Percentiles rank a stretch among this genome's conserved stretches.
phyloP scores from a whole-genome alignment of 2,113 vertebrate species.

The Microcebus griseorufus region DNA sequence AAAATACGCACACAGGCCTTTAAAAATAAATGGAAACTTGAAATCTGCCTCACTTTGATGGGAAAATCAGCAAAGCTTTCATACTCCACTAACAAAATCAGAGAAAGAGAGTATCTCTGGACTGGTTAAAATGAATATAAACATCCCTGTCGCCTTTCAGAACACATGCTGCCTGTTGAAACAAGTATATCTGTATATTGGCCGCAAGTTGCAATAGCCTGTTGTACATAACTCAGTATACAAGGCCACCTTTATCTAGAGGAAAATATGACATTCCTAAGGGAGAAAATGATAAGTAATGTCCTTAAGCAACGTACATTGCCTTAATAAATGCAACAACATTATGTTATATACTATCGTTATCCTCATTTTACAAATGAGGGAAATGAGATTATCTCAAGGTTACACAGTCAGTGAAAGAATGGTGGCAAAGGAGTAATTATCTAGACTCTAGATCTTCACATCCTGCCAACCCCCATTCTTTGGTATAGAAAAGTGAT shows the following conservation, averaged over 20 bases:
- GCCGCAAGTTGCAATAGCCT: not conserved
- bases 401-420: not conserved
- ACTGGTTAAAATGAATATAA: not conserved
- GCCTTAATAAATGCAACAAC: not conserved
- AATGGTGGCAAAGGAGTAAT: not conserved
- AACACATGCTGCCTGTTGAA: not conserved
- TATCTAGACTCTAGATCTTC: not conserved
- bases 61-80: slow-evolving; percentile 9
- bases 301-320: not conserved
- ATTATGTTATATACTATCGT: not conserved
- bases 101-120: not conserved
- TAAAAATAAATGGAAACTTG: slow-evolving; percentile 43
- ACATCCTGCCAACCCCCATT: not conserved
- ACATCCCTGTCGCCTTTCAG: not conserved
- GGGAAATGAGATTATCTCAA: not conserved
- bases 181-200: not conserved
- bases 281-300: not conserved
- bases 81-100: slow-evolving; percentile 20
- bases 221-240: not conserved
- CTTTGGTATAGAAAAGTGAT: not conserved
- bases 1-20: not conserved
- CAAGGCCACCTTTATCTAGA: not conserved
- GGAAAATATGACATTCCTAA: not conserved
- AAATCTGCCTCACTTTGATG: not conserved
- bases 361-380: not conserved